Evolutionary conservation across 2,888 invertebrate genomes (phyloP).

Genomic region (Cenopis cana): DNA sequence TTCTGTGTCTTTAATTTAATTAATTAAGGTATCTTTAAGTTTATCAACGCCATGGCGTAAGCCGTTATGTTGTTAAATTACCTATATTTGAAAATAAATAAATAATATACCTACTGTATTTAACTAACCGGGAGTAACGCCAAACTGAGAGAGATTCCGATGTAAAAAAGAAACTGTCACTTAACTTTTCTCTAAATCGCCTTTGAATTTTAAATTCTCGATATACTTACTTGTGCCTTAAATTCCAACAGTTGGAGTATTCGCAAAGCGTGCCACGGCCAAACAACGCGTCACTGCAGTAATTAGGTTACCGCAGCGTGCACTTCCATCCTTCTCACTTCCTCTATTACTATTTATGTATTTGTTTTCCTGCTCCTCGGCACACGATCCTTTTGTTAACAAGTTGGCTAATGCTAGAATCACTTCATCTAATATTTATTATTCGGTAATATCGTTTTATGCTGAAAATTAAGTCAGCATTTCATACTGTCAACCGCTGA

Average conservation of each 20-base stretch:
- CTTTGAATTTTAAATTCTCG: not conserved
- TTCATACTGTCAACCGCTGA: not conserved
- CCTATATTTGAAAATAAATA: no score
- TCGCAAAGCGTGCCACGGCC: conserved; percentile 39
- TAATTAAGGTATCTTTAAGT: no score
- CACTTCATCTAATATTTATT: not conserved
- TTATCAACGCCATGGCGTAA: no score
- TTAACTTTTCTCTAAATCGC: not conserved
- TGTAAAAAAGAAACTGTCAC: no score
- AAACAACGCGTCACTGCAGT: conserved; percentile 41
- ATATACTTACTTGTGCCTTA: not conserved
- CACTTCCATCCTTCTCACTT: conserved; percentile 28
- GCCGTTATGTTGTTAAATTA: no score
- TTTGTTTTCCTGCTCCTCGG: conserved; percentile 4
- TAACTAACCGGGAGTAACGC: no score
- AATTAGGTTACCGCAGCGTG: conserved; percentile 52
- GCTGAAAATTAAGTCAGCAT: not conserved
- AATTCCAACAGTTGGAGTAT: conserved; percentile 21
- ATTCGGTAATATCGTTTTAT: not conserved
- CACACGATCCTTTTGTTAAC: not conserved
- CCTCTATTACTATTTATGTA: conserved; percentile 23
- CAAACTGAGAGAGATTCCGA: no score
- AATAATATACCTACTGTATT: no score
- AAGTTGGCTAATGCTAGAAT: not conserved
- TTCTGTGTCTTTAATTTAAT: no score